phyloP scores from a whole-genome alignment of 1,140 invertebrate genomes.

The Nixonia krombeini region DNA sequence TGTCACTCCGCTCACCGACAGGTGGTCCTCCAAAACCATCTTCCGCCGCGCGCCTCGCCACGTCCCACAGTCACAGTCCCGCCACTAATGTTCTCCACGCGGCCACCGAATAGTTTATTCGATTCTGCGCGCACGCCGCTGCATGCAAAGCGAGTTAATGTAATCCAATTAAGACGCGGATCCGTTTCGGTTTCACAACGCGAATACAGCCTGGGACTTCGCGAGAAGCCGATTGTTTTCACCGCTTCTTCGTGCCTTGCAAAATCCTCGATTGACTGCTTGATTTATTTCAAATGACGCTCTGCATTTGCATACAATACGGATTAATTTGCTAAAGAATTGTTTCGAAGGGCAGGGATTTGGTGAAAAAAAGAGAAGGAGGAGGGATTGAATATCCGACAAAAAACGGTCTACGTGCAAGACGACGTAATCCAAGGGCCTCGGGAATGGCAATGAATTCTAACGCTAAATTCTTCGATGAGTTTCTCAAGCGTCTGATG shows the following conservation, averaged over 20 bases:
- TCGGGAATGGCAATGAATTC: conserved; percentile 32
- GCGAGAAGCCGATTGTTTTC: too few species aligned
- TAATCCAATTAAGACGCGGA: conserved; percentile 53
- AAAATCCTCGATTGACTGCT: too few species aligned
- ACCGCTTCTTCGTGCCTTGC: too few species aligned
- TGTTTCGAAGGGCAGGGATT: too few species aligned
- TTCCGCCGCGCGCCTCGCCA: neutral
- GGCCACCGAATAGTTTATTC: neutral
- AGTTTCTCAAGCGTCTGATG: conserved; percentile 32
- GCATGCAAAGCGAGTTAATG: conserved; percentile 49
- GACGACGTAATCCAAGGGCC: conserved; percentile 29
- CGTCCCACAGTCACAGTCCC: neutral
- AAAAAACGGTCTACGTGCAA: too few species aligned
- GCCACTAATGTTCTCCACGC: neutral
- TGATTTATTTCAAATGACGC: too few species aligned
- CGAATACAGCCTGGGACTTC: too few species aligned
- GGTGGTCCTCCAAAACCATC: conserved; percentile 65
- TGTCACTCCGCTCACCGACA: conserved; percentile 69
- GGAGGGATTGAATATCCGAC: too few species aligned
- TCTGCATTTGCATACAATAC: too few species aligned
- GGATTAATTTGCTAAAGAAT: too few species aligned
- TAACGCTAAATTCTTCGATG: conserved; percentile 28
- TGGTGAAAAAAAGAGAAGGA: too few species aligned
- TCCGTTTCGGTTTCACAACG: too few species aligned
- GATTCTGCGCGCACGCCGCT: conserved; percentile 1